Evolutionary conservation across 2,888 invertebrate genomes (phyloP).

Genomic region (Apamea epomidion): DNA sequence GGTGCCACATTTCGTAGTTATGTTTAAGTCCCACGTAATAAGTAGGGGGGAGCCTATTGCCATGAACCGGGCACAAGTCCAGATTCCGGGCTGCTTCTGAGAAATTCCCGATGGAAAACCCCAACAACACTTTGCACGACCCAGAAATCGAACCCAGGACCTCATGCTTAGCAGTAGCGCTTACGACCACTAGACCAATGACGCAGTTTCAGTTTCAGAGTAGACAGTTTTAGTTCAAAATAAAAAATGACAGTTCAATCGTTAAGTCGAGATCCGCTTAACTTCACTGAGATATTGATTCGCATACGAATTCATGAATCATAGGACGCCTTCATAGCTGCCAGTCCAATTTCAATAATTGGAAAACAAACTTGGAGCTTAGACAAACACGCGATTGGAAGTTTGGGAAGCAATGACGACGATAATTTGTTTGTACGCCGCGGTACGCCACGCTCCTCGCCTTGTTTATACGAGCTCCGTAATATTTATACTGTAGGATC

Average conservation of each 20-base stretch:
- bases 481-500: constrained; percentile 84
- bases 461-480: constrained; percentile 77
- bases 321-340: constrained; percentile 26
- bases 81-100: not conserved
- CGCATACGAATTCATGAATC: constrained; percentile 14
- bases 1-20: not conserved
- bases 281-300: constrained; percentile 5
- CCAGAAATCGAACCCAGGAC: not conserved
- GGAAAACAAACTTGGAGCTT: constrained; percentile 67
- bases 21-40: not conserved
- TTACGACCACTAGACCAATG: not conserved
- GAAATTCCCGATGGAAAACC: not conserved
- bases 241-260: not conserved
- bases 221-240: not conserved
- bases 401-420: constrained; percentile 78
- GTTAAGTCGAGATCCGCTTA: not conserved
- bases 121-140: not conserved
- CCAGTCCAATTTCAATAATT: constrained; percentile 69
- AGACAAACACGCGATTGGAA: constrained; percentile 75
- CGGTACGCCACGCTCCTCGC: constrained; percentile 66
- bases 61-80: not conserved
- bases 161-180: not conserved
- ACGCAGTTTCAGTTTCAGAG: not conserved
- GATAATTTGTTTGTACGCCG: constrained; percentile 83
- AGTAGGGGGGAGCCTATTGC: not conserved